phyloP scores from a whole-genome alignment of 2,888 invertebrate genomes.

The Cephus pulcher region DNA sequence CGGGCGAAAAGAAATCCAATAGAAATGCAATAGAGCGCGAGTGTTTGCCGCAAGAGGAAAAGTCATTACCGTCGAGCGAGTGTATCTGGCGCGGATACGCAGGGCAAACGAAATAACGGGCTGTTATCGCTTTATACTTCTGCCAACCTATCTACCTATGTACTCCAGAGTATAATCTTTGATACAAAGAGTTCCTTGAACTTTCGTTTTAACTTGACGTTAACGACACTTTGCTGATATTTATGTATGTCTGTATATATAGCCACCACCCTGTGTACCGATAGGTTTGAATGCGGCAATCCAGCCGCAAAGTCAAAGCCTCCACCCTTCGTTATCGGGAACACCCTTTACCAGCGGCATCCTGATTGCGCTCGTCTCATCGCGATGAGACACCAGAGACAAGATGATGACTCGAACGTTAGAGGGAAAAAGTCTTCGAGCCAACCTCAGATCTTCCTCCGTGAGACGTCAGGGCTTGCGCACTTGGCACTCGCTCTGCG shows the following conservation, averaged over 20 bases:
- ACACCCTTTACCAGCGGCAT: background rate
- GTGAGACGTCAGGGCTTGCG: background rate
- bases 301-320: background rate
- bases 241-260: constrained; percentile 5
- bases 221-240: background rate
- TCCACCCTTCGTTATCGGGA: background rate
- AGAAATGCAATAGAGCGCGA: constrained; percentile 44
- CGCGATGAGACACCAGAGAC: background rate
- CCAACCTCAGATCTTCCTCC: background rate
- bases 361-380: background rate
- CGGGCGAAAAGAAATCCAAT: constrained; percentile 56
- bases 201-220: background rate
- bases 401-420: background rate
- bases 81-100: constrained; percentile 31
- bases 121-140: constrained; percentile 8
- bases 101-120: constrained; percentile 40
- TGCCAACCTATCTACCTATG: background rate
- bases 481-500: background rate
- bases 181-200: background rate
- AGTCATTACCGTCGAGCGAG: constrained; percentile 44
- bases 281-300: background rate
- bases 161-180: background rate
- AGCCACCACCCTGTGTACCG: background rate
- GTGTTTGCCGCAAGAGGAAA: constrained; percentile 31
- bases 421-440: background rate